phyloP scores from a whole-genome alignment of 2,888 invertebrate species.

The Orchestes rusci region DNA sequence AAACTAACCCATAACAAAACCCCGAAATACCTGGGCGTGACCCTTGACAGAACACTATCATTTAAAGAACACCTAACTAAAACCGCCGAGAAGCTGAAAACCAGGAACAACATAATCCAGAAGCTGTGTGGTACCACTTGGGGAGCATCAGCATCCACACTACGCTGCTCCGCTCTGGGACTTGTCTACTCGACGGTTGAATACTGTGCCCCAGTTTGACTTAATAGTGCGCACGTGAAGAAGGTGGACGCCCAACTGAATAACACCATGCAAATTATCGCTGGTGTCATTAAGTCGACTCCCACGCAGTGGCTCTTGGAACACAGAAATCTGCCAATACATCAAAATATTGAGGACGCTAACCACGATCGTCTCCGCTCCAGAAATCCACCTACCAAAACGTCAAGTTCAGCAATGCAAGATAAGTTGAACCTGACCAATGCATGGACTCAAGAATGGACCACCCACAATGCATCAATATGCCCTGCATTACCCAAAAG shows the following conservation, averaged over 20 bases:
- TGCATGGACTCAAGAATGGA: neutral
- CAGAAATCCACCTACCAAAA: neutral
- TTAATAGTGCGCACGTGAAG: too few relatives aligned
- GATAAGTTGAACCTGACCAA: neutral
- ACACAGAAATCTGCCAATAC: neutral
- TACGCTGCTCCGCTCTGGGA: neutral
- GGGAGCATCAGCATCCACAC: slow-evolving; percentile 1
- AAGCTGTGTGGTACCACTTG: neutral
- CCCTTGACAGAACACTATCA: neutral
- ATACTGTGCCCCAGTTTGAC: too few relatives aligned
- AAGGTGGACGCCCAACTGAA: too few relatives aligned
- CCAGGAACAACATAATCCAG: slow-evolving; percentile 1
- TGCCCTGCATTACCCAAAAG: slow-evolving; percentile 2
- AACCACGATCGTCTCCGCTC: slow-evolving; percentile 1
- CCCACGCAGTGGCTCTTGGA: slow-evolving; percentile 5
- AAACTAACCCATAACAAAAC: neutral
- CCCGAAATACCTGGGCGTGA: neutral
- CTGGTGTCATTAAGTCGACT: slow-evolving; percentile 14
- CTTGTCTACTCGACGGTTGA: neutral
- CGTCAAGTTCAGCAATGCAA: neutral
- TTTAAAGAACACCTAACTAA: slow-evolving; percentile 4
- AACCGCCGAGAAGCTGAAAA: slow-evolving; percentile 1
- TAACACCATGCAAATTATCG: slow-evolving; percentile 8
- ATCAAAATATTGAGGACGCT: neutral
- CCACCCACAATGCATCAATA: neutral